A percentile compares a stretch with the other conserved stretches of the same genome.
phyloP scores from a whole-genome alignment of 2,797 vertebrate genomes.

The Peromyscus melanophrys region DNA sequence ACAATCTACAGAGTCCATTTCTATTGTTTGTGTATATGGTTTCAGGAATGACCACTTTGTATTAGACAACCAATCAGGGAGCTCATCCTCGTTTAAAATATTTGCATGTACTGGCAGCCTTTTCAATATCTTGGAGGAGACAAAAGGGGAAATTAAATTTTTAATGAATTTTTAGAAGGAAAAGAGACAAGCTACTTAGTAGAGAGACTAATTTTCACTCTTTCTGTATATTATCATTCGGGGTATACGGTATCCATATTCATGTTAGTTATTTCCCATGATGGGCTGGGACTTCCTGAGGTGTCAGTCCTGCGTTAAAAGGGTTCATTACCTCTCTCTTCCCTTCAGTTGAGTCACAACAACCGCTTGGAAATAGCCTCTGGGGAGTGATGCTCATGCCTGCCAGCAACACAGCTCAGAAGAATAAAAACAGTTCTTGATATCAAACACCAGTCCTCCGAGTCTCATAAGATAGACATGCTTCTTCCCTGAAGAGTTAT shows the following conservation, averaged over 20 bases:
- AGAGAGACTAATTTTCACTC: not conserved
- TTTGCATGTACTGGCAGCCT: not conserved
- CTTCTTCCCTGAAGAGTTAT: constrained; percentile 26
- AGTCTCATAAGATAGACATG: not conserved
- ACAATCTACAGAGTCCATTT: not conserved
- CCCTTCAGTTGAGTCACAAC: constrained; percentile 39
- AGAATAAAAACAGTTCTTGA: constrained; percentile 33
- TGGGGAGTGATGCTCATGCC: not conserved
- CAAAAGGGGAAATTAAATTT: constrained; percentile 14
- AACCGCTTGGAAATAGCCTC: constrained; percentile 13
- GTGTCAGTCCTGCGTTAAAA: not conserved
- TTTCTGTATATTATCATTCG: not conserved
- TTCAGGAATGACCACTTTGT: not conserved
- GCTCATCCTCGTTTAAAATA: not conserved
- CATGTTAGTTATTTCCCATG: not conserved
- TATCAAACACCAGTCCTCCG: constrained; percentile 41
- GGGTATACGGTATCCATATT: not conserved
- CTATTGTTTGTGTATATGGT: not conserved
- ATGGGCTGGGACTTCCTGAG: not conserved
- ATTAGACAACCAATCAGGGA: not conserved
- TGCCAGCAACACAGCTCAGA: constrained; percentile 32
- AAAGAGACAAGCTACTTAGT: constrained; percentile 18
- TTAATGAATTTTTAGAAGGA: not conserved
- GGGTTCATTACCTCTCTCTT: not conserved
- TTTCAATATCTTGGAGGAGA: not conserved